Percentiles rank a stretch among this genome's conserved stretches.
phyloP scores from a whole-genome alignment of 1,140 invertebrate species.

The Harpegnathos saltator region DNA sequence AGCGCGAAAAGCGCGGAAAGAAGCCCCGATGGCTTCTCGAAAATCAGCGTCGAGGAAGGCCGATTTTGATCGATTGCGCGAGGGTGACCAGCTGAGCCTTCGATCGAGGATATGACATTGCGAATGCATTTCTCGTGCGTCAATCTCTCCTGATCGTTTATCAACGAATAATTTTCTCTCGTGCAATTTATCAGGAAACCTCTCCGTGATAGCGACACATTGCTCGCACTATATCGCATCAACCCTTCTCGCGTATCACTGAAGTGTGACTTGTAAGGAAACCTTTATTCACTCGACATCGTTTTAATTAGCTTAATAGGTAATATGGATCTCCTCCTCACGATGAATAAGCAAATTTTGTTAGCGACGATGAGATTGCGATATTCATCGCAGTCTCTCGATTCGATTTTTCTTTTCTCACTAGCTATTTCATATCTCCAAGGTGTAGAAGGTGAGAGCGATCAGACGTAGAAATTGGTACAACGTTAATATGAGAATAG shows the following conservation, averaged over 20 bases:
- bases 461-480: no score
- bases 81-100: not conserved
- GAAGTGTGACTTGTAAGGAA: not conserved
- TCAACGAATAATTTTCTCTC: not conserved
- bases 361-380: not conserved
- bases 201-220: not conserved
- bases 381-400: not conserved
- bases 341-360: not conserved
- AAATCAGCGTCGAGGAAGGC: not conserved
- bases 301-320: not conserved
- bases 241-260: not conserved
- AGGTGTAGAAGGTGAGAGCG: no score
- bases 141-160: constrained; percentile 8
- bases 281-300: not conserved
- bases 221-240: not conserved
- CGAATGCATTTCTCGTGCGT: not conserved
- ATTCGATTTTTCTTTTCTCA: no score
- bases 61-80: not conserved
- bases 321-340: no score
- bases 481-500: not conserved
- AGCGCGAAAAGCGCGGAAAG: not conserved
- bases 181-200: not conserved
- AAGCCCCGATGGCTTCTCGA: not conserved
- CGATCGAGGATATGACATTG: no score
- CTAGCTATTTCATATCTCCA: not conserved